A percentile compares a stretch with the other conserved stretches of the same genome.
Conservation (phyloP, 1,140 invertebrate species). For the Bombus polaris region DNA sequence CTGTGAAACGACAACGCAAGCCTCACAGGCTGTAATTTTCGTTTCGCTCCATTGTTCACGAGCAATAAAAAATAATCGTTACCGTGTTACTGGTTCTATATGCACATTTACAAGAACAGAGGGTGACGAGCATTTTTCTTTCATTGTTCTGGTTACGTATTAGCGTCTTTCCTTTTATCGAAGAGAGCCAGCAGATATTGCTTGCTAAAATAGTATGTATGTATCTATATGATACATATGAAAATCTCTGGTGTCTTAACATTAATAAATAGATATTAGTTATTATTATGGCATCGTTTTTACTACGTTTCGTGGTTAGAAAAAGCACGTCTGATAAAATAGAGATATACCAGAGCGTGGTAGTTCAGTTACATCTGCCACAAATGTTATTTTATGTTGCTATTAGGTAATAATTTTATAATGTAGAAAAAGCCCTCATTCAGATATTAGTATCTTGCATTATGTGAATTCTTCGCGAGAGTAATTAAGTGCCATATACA, state of each 20-base stretch:
- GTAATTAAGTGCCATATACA: neutral
- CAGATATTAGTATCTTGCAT: neutral
- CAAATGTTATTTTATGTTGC: neutral
- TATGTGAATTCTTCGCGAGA: neutral
- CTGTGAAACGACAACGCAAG: slow-evolving; percentile 25
- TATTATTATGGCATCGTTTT: slow-evolving; percentile 5
- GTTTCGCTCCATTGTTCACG: slow-evolving; percentile 46
- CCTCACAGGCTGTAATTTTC: slow-evolving; percentile 49
- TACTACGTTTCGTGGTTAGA: neutral
- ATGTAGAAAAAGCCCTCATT: neutral
- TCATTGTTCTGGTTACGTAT: neutral
- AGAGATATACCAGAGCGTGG: neutral
- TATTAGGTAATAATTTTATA: slow-evolving; percentile 21
- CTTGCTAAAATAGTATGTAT: neutral
- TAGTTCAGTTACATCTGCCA: neutral
- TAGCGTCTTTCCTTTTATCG: neutral
- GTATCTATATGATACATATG: neutral
- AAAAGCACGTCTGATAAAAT: slow-evolving; percentile 21
- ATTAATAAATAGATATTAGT: neutral
- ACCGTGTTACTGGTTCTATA: neutral
- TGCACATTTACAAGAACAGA: slow-evolving; percentile 18
- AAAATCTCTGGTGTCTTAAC: neutral
- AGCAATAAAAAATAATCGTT: slow-evolving; percentile 51
- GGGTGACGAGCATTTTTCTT: neutral
- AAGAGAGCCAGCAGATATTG: neutral